phyloP scores from a whole-genome alignment of 2,888 invertebrate genomes.

The Drosophila phalerata region DNA sequence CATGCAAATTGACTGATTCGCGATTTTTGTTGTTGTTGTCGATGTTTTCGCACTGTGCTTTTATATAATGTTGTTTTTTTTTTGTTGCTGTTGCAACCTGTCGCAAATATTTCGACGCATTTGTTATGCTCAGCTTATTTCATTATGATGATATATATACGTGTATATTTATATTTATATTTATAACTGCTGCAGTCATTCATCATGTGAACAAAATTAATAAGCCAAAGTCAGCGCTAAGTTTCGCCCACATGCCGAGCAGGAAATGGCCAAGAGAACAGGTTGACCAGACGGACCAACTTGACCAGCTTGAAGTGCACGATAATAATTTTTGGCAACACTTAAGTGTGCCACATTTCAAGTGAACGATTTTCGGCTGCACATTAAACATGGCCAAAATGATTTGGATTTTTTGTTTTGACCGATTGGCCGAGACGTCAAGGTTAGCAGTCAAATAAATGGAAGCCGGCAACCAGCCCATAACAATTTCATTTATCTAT shows the following conservation, averaged over 20 bases:
- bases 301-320: slow-evolving; percentile 37
- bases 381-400: slow-evolving; percentile 36
- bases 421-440: slow-evolving; percentile 73
- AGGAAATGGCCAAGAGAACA: slow-evolving; percentile 65
- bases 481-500: slow-evolving; percentile 37
- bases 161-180: no score
- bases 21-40: slow-evolving; percentile 48
- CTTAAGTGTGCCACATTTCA: slow-evolving; percentile 53
- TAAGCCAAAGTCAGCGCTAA: slow-evolving; percentile 47
- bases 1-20: slow-evolving; percentile 67
- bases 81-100: slow-evolving; percentile 67
- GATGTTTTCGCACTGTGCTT: slow-evolving; percentile 57
- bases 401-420: slow-evolving; percentile 45
- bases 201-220: slow-evolving; percentile 63
- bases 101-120: slow-evolving; percentile 76
- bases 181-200: slow-evolving; percentile 77
- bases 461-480: slow-evolving; percentile 30
- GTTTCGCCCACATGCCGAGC: slow-evolving; percentile 69
- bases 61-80: slow-evolving; percentile 51
- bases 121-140: slow-evolving; percentile 79
- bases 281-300: slow-evolving; percentile 27
- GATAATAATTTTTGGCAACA: slow-evolving; percentile 39
- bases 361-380: slow-evolving; percentile 32
- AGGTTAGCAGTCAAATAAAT: slow-evolving; percentile 47
- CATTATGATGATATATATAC: slow-evolving; percentile 55